Conservation (phyloP, 2,113 vertebrate genomes). For the Melanerpes aurifrons region DNA sequence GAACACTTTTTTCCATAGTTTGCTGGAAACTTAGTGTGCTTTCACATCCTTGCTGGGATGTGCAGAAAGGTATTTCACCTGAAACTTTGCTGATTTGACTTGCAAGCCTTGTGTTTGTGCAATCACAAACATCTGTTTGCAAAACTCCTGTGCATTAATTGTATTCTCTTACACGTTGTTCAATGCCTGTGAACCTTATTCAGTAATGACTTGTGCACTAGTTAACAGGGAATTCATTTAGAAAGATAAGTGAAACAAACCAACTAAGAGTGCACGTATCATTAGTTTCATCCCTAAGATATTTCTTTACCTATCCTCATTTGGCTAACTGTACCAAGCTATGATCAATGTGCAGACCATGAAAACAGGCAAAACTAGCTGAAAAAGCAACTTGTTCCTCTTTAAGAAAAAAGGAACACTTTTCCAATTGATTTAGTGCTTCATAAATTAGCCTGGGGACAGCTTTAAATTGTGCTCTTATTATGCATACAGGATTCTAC, state of each 20-base stretch:
- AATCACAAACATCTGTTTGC: not conserved
- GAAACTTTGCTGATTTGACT: not conserved
- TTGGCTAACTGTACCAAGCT: conserved; percentile 25
- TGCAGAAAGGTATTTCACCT: not conserved
- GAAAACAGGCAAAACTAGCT: conserved; percentile 63
- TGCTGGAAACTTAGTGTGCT: not conserved
- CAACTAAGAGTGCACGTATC: not conserved
- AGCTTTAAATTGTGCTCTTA: conserved; percentile 76
- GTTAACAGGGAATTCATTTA: conserved; percentile 25
- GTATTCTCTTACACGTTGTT: not conserved
- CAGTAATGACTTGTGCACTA: conserved; percentile 18
- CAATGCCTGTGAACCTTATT: not conserved
- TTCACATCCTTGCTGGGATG: not conserved
- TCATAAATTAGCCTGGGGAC: conserved; percentile 76
- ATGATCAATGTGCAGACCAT: conserved; percentile 51
- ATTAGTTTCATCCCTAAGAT: conserved; percentile 31
- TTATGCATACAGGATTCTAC: conserved; percentile 74
- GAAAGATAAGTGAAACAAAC: conserved; percentile 15
- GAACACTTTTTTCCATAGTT: not conserved
- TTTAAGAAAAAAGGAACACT: conserved; percentile 59
- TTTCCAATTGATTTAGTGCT: conserved; percentile 72
- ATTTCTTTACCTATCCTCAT: conserved; percentile 43
- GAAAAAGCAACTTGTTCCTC: conserved; percentile 64
- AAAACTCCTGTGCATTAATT: conserved; percentile 2
- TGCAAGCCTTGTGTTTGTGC: not conserved